These are phyloP conservation scores for Poecilia gillii DNA, from an alignment of 2,797 vertebrate genomes.

Conservation along the genomic window DNA sequence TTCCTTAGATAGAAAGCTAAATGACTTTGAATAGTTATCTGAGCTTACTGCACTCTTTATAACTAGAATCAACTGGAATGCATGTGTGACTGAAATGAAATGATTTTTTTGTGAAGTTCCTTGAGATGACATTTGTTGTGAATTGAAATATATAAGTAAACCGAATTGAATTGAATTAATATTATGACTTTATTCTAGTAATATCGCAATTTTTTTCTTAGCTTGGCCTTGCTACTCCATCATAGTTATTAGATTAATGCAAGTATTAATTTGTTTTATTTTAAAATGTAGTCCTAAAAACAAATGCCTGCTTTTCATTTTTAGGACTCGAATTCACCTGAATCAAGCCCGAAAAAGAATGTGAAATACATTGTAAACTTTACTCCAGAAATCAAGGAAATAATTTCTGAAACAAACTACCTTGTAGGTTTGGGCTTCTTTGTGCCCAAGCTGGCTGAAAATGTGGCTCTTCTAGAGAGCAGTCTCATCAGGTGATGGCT, in stretches of 20 bases:
- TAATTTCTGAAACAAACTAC: slow-evolving; percentile 87
- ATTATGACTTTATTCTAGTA: too few species aligned
- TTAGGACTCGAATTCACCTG: slow-evolving; percentile 33
- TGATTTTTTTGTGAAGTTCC: too few species aligned
- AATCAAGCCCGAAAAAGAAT: slow-evolving; percentile 44
- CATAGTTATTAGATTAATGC: not conserved
- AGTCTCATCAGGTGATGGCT: slow-evolving; percentile 77
- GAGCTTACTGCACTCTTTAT: too few species aligned
- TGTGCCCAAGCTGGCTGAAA: slow-evolving; percentile 82
- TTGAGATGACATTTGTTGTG: too few species aligned
- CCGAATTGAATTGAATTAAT: too few species aligned
- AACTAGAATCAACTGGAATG: too few species aligned
- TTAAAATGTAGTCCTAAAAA: not conserved
- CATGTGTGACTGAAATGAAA: too few species aligned
- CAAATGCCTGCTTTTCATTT: not conserved
- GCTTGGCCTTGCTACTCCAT: too few species aligned
- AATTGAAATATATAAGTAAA: too few species aligned
- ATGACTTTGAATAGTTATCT: too few species aligned
- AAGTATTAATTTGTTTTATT: not conserved
- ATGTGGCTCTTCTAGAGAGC: slow-evolving; percentile 85
- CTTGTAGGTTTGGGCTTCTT: slow-evolving; percentile 84
- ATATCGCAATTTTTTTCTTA: too few species aligned
- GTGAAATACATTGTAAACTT: slow-evolving; percentile 84
- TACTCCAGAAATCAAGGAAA: slow-evolving; percentile 83
- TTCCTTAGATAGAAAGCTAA: too few species aligned